Conservation (phyloP, 2,888 invertebrate genomes). For the Drosophila sordidapex region DNA sequence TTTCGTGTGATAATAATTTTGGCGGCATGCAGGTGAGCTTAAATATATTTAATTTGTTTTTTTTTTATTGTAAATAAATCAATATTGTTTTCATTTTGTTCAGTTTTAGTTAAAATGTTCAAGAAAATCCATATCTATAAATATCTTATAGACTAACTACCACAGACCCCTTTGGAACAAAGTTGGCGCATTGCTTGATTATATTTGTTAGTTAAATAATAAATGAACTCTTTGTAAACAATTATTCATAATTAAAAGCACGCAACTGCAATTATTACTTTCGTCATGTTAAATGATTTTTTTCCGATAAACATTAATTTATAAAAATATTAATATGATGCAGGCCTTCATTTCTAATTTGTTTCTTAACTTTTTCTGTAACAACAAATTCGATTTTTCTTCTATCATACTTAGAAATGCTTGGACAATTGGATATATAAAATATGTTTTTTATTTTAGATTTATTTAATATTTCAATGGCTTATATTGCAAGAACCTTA, state of each 20-base stretch:
- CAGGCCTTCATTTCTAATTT: background rate
- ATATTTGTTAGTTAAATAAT: background rate
- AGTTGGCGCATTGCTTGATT: background rate
- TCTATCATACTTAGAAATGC: too few relatives aligned
- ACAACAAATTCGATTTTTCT: background rate
- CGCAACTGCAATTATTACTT: background rate
- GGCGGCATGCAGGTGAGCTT: slow-evolving; percentile 70
- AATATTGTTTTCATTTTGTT: background rate
- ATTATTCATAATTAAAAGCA: background rate
- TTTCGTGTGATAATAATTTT: slow-evolving; percentile 81
- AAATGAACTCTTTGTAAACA: background rate
- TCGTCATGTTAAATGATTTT: background rate
- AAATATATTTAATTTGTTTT: background rate
- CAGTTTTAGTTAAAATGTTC: background rate
- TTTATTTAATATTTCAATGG: background rate
- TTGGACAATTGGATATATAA: too few relatives aligned
- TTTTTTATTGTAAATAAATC: background rate
- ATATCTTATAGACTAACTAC: background rate
- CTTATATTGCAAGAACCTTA: background rate
- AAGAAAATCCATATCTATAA: background rate
- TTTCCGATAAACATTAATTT: background rate
- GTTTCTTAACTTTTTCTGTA: too few relatives aligned
- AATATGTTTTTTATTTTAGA: background rate
- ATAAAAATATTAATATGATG: background rate
- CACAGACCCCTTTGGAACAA: background rate